Conservation (phyloP, 2,797 vertebrate genomes). For the Muscicapa comitata region DNA sequence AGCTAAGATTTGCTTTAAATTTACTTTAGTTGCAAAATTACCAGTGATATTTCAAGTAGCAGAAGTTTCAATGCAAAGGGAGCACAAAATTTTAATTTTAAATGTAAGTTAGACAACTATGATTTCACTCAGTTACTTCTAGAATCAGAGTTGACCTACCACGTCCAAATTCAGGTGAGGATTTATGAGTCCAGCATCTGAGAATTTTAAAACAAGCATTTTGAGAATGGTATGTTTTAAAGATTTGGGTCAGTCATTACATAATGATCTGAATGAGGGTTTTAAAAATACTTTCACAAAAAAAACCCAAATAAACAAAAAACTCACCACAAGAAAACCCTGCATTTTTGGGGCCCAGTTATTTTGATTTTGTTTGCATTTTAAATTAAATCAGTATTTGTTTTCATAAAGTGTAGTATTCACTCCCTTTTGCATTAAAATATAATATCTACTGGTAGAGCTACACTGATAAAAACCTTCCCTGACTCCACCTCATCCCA, state of each 20-base stretch:
- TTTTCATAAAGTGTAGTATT: neutral
- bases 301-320: neutral
- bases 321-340: accelerated
- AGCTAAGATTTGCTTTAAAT: neutral
- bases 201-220: neutral
- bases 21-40: neutral
- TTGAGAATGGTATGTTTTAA: neutral
- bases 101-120: neutral
- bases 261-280: neutral
- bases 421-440: neutral
- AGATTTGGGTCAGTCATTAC: neutral
- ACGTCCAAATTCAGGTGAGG: accelerated
- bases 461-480: neutral
- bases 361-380: neutral
- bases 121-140: neutral
- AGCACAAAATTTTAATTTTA: neutral
- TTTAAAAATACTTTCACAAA: neutral
- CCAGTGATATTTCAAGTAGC: neutral
- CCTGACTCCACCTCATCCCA: neutral
- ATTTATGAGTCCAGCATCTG: neutral
- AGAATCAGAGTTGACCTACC: neutral
- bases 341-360: neutral
- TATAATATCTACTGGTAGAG: neutral
- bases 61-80: neutral
- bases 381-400: neutral